Base-by-base conservation (phyloP, 2,113 vertebrate genomes). In the Miniopterus natalensis region DNA sequence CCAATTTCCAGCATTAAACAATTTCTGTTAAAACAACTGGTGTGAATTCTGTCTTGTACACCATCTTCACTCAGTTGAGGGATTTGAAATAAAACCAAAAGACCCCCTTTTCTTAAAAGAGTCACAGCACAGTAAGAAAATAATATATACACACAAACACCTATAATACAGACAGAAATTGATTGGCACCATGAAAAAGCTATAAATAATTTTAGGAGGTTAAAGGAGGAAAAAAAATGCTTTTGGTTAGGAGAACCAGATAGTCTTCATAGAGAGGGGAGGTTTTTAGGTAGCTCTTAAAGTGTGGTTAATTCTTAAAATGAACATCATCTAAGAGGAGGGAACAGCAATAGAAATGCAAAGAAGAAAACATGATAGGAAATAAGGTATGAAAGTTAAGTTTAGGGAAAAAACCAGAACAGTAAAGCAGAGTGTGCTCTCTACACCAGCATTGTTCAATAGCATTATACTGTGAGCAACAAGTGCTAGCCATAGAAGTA, bases 91-190 rank as follows among this genome's bases (percentile, higher is more conserved):
- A 89, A 55, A 90, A 57, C 5, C 70, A 42, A 57, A 80, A 80
- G 49, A 81, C 8, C 1, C 2, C 15, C 29, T 88, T 91, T 84
- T 17, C 45, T 85, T 89, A 78, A 85, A 87, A 70, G 42, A 74
- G 21, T 85, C 45, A 79, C 63, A 90, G 42, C 1, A 74, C 85
- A 81, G 20, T 63, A 27, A 40, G 21, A 31, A 74, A 92, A 66
- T 70, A 96, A 51, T 17, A 40, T 20, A 79, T 25, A 79, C 61
- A 15, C 9, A 84, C 7, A 75, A 55, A 88, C 21, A 70, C 8
- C 6, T 63, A 55, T 84, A 88, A 79, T 70, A 84, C 13, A 92
- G 47, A 91, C 13, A 93, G n/a, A 83, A 78, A 90, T 55, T 25
- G 51, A 73, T 51, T 87, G 31, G 8, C 0, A 1, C 10, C 23